phyloP scores from a whole-genome alignment of 2,888 invertebrate species.

The Pandemis heparana region DNA sequence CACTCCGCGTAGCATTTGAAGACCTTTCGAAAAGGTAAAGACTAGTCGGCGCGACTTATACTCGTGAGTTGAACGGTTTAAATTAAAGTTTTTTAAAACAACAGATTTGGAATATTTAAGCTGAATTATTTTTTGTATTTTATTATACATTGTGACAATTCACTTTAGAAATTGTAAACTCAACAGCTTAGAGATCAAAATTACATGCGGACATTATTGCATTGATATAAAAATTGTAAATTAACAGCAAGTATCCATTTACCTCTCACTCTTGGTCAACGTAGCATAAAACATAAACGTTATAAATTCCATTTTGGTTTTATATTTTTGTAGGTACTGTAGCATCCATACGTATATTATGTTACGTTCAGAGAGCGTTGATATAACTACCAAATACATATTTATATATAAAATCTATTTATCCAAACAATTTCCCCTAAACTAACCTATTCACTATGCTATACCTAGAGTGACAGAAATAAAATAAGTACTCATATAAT shows the following conservation, averaged over 20 bases:
- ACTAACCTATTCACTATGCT: neutral
- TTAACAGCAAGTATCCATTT: too few species aligned
- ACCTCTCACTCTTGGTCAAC: too few species aligned
- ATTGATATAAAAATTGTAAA: too few species aligned
- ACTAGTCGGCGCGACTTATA: too few species aligned
- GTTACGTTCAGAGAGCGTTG: neutral
- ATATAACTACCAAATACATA: neutral
- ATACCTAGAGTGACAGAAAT: constrained; percentile 30
- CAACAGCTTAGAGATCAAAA: too few species aligned
- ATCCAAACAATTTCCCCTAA: neutral
- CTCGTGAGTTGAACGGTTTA: too few species aligned
- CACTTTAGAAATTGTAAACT: too few species aligned
- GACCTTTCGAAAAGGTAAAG: too few species aligned
- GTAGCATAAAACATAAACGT: too few species aligned
- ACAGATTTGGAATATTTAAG: neutral
- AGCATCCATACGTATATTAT: neutral
- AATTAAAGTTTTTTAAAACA: neutral
- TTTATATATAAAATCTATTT: neutral
- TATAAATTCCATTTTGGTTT: too few species aligned
- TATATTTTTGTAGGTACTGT: neutral
- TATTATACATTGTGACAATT: neutral
- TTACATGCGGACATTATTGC: too few species aligned
- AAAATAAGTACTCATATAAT: constrained; percentile 1
- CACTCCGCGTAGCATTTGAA: too few species aligned
- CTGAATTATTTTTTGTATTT: neutral